Evolutionary conservation across 2,888 invertebrate genomes (phyloP).

Genomic region (Hydrotaea diabolus): DNA sequence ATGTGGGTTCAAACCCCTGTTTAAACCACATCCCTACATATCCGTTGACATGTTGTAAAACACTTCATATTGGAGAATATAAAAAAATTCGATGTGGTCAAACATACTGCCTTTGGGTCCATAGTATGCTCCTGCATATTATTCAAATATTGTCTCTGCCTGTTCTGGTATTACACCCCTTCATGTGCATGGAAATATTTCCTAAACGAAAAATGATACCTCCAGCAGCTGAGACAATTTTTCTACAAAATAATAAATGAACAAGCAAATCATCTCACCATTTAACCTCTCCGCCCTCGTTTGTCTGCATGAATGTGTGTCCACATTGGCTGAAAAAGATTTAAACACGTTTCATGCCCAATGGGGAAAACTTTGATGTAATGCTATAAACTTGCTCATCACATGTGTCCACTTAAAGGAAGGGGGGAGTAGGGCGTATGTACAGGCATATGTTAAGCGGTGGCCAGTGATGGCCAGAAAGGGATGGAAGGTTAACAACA

Average conservation of each 20-base stretch:
- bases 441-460: too few species aligned
- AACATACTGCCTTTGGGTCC: too few species aligned
- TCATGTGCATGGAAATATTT: too few species aligned
- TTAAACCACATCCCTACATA: too few species aligned
- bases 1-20: too few species aligned
- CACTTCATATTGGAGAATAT: too few species aligned
- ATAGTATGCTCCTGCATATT: too few species aligned
- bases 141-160: too few species aligned
- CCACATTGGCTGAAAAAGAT: neutral
- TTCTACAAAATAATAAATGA: neutral
- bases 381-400: constrained; percentile 14
- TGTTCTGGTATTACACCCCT: too few species aligned
- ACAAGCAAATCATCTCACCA: neutral
- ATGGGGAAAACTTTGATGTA: neutral
- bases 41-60: too few species aligned
- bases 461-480: neutral
- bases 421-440: neutral
- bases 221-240: neutral
- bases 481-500: constrained; percentile 13
- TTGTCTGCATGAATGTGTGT: neutral
- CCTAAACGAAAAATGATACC: too few species aligned
- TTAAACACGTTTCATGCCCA: constrained; percentile 12
- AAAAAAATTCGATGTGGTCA: too few species aligned
- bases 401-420: constrained; percentile 54
- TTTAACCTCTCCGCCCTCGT: neutral